A percentile compares a stretch with the other conserved stretches of the same genome.
Evolutionary conservation across 1,140 invertebrate species (phyloP).

Genomic region (Brachionus sp.): DNA sequence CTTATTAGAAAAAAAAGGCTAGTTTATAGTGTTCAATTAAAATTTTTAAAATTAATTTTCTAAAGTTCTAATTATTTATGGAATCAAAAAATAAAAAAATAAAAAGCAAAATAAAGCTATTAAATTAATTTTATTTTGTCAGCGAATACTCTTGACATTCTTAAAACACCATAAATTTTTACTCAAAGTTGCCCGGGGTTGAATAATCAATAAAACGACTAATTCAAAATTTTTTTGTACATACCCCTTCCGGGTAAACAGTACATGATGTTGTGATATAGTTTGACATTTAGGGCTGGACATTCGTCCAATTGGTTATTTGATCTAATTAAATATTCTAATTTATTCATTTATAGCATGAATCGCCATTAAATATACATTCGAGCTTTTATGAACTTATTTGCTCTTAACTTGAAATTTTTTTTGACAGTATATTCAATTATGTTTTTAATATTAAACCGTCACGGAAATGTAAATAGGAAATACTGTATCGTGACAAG

Average conservation of each 20-base stretch:
- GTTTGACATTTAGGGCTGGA: neutral
- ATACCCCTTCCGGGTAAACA: neutral
- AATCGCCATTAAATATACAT: neutral
- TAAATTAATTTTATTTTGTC: no score
- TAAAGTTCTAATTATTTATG: no score
- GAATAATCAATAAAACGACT: neutral
- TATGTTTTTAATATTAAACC: neutral
- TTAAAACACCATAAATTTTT: neutral
- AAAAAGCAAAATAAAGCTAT: no score
- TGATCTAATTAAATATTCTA: neutral
- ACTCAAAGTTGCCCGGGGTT: neutral
- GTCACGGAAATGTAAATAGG: neutral
- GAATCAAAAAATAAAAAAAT: no score
- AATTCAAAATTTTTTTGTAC: neutral
- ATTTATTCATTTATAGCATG: neutral
- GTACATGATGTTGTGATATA: neutral
- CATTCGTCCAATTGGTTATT: neutral
- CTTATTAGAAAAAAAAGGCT: no score
- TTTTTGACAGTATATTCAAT: neutral
- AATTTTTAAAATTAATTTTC: no score
- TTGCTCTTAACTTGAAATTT: neutral
- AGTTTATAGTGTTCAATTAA: no score
- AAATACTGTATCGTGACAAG: neutral
- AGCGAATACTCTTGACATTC: no score
- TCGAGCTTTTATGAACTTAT: neutral